Base-by-base conservation (phyloP, 2,888 invertebrate genomes). In the Erynnis tages region DNA sequence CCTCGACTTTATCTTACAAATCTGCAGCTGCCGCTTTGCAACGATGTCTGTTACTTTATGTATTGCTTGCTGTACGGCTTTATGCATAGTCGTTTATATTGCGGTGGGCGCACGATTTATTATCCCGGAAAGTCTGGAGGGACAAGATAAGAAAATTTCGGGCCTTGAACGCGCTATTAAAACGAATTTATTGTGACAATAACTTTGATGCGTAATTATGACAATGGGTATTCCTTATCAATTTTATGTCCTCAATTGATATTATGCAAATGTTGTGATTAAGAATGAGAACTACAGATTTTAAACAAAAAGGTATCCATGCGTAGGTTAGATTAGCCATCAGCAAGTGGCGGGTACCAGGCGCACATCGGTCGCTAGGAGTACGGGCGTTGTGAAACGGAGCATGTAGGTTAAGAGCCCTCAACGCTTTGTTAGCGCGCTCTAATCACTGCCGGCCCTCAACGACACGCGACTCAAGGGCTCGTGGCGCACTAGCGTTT, bases 341-440 rank as follows among this genome's bases (percentile, higher is more conserved):
- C 64, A 67, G 69, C 57, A 61, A 73, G 73, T 67, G 67, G 64
- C 55, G 56, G 65, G 66, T 78, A 76, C 75, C 73, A 76, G 78
- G 79, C 72, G 72, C 65, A 69, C 78, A 79, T 79, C 69, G 70
- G 76, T 65, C 56, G 69, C 64, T 65, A 79, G 78, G 70, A 82
- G 82, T 79, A 73, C 75, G 69, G 71, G 72, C 69, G 73, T 67
- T 79, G 81, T 80, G 87, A 83, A 85, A 83, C 87, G 82, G 82
- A 86, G 86, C 84, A 88, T 89, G 78, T 89, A 83, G 88, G 88
- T 89, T 87, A 87, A 89, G 88, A 60, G 82, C 73, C 67, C 88
- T 88, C 57, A 53, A 73, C 78, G 79, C 87, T 89, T 89, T 88
- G 88, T 88, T 88, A 89, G 88, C 82, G 82, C 77, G 85, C 87